phyloP scores from a whole-genome alignment of 2,113 vertebrate genomes.

The Coryphaenoides rupestris region DNA sequence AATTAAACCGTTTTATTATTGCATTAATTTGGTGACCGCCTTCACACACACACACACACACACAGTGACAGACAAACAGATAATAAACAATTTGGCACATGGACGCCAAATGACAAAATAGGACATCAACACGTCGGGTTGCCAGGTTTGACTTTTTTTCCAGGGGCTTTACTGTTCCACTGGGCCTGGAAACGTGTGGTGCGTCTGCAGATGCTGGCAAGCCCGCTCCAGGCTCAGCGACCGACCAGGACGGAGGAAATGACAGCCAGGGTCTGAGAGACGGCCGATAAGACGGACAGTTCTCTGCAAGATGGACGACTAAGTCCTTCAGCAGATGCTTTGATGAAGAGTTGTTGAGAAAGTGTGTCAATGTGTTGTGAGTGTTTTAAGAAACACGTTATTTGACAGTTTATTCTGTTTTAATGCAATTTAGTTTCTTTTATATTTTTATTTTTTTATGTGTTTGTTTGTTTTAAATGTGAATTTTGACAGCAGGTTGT shows the following conservation, averaged over 20 bases:
- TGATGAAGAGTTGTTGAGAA: not conserved
- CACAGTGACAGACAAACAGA: not conserved
- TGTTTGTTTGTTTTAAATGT: too few relatives aligned
- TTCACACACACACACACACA: not conserved
- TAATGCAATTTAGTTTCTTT: too few relatives aligned
- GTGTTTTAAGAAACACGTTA: not conserved
- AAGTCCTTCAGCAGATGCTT: not conserved
- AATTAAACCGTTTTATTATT: too few relatives aligned
- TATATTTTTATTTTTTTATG: too few relatives aligned
- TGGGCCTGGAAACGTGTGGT: not conserved
- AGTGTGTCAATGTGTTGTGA: not conserved
- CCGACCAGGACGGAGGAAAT: not conserved
- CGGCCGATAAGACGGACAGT: not conserved
- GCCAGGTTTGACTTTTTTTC: slow-evolving; percentile 1
- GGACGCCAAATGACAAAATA: not conserved
- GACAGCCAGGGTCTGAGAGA: not conserved
- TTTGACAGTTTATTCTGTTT: too few relatives aligned
- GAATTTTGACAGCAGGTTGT: too few relatives aligned
- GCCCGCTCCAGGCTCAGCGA: not conserved
- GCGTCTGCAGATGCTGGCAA: not conserved
- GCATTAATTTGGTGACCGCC: too few relatives aligned
- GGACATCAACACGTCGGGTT: not conserved
- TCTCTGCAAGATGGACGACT: not conserved
- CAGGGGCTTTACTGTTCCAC: slow-evolving; percentile 3
- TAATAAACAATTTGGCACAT: too few relatives aligned